Base-by-base conservation (phyloP, 2,888 invertebrate species). In the Lathronympha strigana region DNA sequence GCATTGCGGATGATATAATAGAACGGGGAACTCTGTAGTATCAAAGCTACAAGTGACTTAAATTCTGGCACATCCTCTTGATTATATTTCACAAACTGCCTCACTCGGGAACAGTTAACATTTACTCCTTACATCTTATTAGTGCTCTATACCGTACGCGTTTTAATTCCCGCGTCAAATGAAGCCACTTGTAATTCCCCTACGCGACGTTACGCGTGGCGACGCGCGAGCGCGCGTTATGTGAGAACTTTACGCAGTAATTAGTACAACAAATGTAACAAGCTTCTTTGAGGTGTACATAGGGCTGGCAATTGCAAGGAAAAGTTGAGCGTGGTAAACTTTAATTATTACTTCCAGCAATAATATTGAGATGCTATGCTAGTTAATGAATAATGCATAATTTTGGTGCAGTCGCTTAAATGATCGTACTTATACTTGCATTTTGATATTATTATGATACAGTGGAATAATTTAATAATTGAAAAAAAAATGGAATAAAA, bases 191-290 rank as follows among this genome's bases (percentile, higher is more conserved):
- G 63, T 51, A 51, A 60, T 64, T 57, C 64, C 64, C 64, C 40
- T 11, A 53, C 58, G 63, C 58, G 49, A 8, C 49, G 57, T 43
- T 43, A 57, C 40, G 63, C 63, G 63, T n/a, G 13, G 25, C 13
- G 21, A 51, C 50, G 47, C 57, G 63, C 36, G 31, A 51, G 63
- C 60, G 58, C 50, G 55, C 40, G 53, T 54, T 63, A 63, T 63
- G 58, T 63, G 63, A 43, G 57, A 64, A 64, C 43, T 64, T 64
- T 58, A 64, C 64, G 64, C 53, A 54, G 25, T 64, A 64, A 64
- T 64, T 64, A 64, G 58, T 28, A 38, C 15, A 64, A 60, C 64
- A 64, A 64, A 64, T 64, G 64, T 64, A 64, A 64, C 64, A 58
- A 54, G 50, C 45, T 64, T 64, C 64, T 64, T 64, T 58, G 58